A percentile compares a stretch with the other conserved stretches of the same genome.
Conservation (phyloP, 2,888 invertebrate genomes). For the Laothoe populi region DNA sequence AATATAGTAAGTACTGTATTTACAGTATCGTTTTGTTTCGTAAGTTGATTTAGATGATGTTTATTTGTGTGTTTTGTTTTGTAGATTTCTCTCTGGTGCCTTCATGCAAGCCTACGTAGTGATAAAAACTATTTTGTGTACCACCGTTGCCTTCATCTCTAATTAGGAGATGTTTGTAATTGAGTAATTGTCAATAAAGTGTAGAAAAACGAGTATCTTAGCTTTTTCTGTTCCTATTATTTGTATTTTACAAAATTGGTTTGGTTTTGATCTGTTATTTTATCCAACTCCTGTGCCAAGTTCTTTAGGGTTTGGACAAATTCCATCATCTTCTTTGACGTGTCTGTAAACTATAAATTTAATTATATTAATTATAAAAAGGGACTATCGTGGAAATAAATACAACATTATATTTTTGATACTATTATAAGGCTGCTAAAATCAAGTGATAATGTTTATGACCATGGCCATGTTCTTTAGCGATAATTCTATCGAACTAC, state of each 20-base stretch:
- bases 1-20: conserved; percentile 58
- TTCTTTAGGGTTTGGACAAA: conserved; percentile 69
- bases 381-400: too few relatives aligned
- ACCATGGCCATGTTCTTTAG: too few relatives aligned
- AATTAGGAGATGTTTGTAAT: background rate
- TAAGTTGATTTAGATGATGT: background rate
- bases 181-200: background rate
- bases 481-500: too few relatives aligned
- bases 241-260: background rate
- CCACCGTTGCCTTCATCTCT: background rate
- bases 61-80: conserved; percentile 41
- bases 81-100: conserved; percentile 63
- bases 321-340: conserved; percentile 70
- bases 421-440: too few relatives aligned
- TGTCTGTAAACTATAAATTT: conserved; percentile 70
- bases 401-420: too few relatives aligned
- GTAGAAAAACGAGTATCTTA: background rate
- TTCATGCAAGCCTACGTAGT: conserved; percentile 48
- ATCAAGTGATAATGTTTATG: too few relatives aligned
- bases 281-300: conserved; percentile 53
- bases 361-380: too few relatives aligned
- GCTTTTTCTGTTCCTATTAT: background rate
- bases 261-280: conserved; percentile 16
- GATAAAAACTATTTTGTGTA: background rate
- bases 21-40: background rate